Evolutionary conservation across 1,140 invertebrate species (phyloP).

Genomic region (Magallana gigas): DNA sequence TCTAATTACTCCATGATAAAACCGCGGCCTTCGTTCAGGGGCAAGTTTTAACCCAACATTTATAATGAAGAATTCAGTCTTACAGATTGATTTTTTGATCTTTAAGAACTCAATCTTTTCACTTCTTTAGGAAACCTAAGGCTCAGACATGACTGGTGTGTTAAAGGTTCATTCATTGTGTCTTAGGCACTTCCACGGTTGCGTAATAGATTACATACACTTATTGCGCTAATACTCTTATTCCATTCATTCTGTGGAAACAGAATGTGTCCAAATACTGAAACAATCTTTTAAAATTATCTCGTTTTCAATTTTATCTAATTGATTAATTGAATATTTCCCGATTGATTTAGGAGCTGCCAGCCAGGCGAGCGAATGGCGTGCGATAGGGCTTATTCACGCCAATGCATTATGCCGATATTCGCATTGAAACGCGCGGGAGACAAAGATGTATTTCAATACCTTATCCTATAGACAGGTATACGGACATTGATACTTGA

Average conservation of each 20-base stretch:
- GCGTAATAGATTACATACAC: no score
- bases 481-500: constrained; percentile 14
- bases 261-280: background rate
- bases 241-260: background rate
- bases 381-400: background rate
- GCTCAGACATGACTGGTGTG: no score
- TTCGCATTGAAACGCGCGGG: background rate
- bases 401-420: background rate
- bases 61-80: no score
- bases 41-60: no score
- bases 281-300: background rate
- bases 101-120: no score
- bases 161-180: no score
- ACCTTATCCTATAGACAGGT: background rate
- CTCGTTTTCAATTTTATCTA: background rate
- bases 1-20: no score
- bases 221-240: no score
- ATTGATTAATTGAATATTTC: constrained; percentile 1
- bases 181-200: no score
- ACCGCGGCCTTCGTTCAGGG: no score
- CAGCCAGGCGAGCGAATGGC: background rate
- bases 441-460: constrained; percentile 24
- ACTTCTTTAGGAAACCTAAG: no score
- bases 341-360: background rate
- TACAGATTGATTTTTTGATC: no score